Evolutionary conservation across 2,797 vertebrate species (phyloP).

Genomic region (Xenops minutus): DNA sequence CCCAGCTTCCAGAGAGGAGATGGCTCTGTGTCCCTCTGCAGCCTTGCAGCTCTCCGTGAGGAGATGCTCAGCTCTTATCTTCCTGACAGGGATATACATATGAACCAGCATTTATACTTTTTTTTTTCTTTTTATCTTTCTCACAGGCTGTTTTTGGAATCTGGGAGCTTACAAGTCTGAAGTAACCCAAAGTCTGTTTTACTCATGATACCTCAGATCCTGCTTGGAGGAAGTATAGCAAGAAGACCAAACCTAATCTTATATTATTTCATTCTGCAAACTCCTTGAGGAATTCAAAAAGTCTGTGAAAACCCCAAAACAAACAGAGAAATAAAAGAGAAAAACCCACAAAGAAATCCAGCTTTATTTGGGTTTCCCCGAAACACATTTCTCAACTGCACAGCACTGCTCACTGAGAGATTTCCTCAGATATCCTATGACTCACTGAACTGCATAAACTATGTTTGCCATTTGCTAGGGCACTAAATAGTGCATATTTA

Average conservation of each 20-base stretch:
- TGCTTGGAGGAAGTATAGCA: neutral
- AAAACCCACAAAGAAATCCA: neutral
- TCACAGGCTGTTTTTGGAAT: neutral
- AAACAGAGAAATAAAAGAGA: neutral
- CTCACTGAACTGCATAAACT: neutral
- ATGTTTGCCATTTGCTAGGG: neutral
- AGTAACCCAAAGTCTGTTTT: neutral
- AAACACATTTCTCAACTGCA: neutral
- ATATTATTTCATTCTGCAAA: neutral
- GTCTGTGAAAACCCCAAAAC: neutral
- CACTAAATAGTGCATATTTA: neutral
- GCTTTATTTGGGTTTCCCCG: neutral
- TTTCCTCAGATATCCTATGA: neutral
- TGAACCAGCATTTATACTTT: neutral
- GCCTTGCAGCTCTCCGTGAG: neutral
- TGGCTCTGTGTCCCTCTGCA: neutral
- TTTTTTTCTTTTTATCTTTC: neutral
- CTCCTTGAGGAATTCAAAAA: neutral
- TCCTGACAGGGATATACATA: neutral
- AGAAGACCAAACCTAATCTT: neutral
- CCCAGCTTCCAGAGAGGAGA: neutral
- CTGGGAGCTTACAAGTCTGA: neutral
- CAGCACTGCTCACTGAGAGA: neutral
- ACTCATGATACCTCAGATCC: neutral
- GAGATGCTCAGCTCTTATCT: neutral